Base-by-base conservation (phyloP, 2,797 vertebrate genomes). In the Cynopterus sphinx region DNA sequence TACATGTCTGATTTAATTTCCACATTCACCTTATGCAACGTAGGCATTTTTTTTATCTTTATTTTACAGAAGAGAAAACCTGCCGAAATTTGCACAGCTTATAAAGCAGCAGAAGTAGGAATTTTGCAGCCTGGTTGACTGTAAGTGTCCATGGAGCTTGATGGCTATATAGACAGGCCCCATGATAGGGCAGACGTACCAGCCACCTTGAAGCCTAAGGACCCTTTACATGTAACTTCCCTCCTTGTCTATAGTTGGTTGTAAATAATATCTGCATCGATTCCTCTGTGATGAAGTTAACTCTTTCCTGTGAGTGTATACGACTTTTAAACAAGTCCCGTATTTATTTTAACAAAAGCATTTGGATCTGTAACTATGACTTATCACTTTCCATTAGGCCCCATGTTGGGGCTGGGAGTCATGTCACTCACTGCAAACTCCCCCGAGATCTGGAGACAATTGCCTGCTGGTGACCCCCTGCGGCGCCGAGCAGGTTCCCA, bases 401-500 rank as follows among this genome's bases (percentile, higher is more conserved):
- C 39, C 26, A 43, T 53, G 28, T 26, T 39, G 43, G 93, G 90
- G 33, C 17, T 43, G 17, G 36, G 74, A 49, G 41, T 74, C 43
- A 53, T 13, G 28, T 24, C 74, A 9, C 24, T 24, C 74, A 9
- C 24, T 41, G 15, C 36, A 49, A 90, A 49, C 26, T 94, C 57
- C 57, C 41, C 51, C 61, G 55, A 19, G 33, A 71, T 94, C 28
- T 31, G 28, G 63, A 89, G 68, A 87, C 26, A 71, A 82, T 41
- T 22, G 65, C 88, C 49, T 87, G 84, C 68, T 79, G 94, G 96
- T 77, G 90, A 95, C 85, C 0, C 59, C 95, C 92, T 79, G 43
- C 0, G 0, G 92, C 95, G 94, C 75, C 21, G 71, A 73, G 88
- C 78, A 94, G 65, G 26, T 24, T 96, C 96, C 95, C 87, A 95